These are phyloP conservation scores for Tuta absoluta DNA, from an alignment of 2,888 invertebrate genomes.

Conservation along the genomic window DNA sequence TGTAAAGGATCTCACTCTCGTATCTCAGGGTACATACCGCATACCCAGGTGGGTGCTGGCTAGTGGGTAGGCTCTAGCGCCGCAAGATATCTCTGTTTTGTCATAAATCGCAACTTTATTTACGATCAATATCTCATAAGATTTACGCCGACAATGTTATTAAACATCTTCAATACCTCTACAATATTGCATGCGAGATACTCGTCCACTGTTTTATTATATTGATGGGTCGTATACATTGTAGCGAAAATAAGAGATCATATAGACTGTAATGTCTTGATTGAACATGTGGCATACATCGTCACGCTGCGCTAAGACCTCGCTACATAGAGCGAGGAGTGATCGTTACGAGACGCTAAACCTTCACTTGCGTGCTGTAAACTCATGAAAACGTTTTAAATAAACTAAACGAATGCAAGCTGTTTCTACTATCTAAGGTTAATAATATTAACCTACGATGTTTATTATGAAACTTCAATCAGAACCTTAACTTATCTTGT, in stretches of 20 bases:
- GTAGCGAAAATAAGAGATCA: slow-evolving; percentile 11
- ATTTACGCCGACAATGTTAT: slow-evolving; percentile 69
- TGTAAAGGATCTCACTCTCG: slow-evolving; percentile 14
- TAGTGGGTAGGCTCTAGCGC: slow-evolving; percentile 40
- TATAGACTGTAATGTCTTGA: slow-evolving; percentile 15
- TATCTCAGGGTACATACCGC: slow-evolving; percentile 14
- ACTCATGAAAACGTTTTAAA: neutral
- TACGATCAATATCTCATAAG: slow-evolving; percentile 69
- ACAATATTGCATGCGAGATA: slow-evolving; percentile 21
- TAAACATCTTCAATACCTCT: slow-evolving; percentile 42
- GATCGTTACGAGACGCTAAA: neutral
- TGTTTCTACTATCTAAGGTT: neutral
- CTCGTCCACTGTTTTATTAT: slow-evolving; percentile 22
- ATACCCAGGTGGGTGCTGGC: slow-evolving; percentile 15
- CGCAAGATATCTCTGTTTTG: slow-evolving; percentile 62
- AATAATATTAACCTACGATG: too few species aligned
- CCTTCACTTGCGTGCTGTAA: neutral
- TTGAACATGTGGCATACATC: slow-evolving; percentile 3
- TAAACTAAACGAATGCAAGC: neutral
- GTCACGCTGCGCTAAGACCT: slow-evolving; percentile 3
- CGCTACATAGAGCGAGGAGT: neutral
- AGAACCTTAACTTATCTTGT: too few species aligned
- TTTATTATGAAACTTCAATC: too few species aligned
- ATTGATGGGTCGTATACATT: slow-evolving; percentile 21
- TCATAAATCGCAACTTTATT: slow-evolving; percentile 71